phyloP scores from a whole-genome alignment of 2,797 vertebrate genomes.

The Coranthus polyacanthus region DNA sequence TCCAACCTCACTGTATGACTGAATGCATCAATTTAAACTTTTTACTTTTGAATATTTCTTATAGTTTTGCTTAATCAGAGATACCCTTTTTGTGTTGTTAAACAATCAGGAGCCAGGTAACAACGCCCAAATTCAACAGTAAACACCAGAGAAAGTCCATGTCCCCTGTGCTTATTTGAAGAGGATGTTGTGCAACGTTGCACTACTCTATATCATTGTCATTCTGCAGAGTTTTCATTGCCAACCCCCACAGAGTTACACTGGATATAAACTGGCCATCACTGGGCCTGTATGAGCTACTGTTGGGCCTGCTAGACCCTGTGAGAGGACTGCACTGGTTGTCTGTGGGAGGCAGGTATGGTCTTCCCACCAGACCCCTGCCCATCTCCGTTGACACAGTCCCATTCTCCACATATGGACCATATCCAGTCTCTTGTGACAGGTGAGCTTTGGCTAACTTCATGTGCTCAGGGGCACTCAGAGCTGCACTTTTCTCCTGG shows the following conservation, averaged over 20 bases:
- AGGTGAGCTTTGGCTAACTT: constrained; percentile 80
- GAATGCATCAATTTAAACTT: not conserved
- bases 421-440: constrained; percentile 74
- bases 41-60: not conserved
- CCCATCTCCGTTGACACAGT: constrained; percentile 75
- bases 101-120: not conserved
- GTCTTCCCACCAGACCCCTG: constrained; percentile 60
- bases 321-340: constrained; percentile 77
- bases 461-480: constrained; percentile 70
- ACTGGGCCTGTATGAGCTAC: constrained; percentile 75
- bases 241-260: constrained; percentile 93
- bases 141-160: not conserved
- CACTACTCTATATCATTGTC: constrained; percentile 86
- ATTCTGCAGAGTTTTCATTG: constrained; percentile 95
- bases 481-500: constrained; percentile 75
- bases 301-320: constrained; percentile 60
- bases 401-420: constrained; percentile 75
- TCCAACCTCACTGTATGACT: not conserved
- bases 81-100: not conserved
- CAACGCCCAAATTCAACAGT: not conserved
- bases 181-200: not conserved
- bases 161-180: constrained; percentile 4
- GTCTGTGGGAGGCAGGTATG: constrained; percentile 83
- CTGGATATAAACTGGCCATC: constrained; percentile 93
- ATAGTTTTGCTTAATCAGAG: not conserved